Conservation (phyloP, 2,113 vertebrate species). For the Helogale parvula region DNA sequence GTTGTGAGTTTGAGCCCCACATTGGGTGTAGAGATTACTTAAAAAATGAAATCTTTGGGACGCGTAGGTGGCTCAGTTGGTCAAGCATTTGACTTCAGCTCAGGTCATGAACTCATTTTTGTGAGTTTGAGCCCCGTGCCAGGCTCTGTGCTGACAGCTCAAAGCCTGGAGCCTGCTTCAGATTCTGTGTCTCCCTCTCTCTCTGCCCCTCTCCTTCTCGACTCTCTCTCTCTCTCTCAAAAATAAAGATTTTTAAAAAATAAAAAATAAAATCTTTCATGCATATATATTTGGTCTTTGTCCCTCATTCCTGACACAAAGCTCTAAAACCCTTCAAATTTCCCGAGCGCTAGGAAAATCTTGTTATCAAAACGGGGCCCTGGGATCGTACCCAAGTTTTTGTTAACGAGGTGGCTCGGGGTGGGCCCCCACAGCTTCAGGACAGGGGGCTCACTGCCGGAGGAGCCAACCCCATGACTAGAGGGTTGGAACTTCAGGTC, state of each 20-base stretch:
- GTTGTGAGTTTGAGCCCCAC: not conserved
- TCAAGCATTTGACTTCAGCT: too few relatives aligned
- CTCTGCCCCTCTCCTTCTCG: too few relatives aligned
- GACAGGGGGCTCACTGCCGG: not conserved
- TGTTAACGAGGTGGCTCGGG: not conserved
- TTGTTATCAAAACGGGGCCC: not conserved
- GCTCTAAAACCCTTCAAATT: not conserved
- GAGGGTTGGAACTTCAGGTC: not conserved
- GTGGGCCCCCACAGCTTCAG: not conserved
- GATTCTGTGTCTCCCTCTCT: too few relatives aligned
- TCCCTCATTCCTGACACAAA: not conserved
- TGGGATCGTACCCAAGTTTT: not conserved
- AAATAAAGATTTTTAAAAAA: too few relatives aligned
- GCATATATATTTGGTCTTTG: not conserved
- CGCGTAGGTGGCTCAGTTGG: too few relatives aligned
- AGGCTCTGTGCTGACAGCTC: too few relatives aligned
- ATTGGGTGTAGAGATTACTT: not conserved
- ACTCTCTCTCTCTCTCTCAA: too few relatives aligned
- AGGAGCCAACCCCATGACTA: not conserved
- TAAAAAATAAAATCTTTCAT: too few relatives aligned
- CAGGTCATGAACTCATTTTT: too few relatives aligned
- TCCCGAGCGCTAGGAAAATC: not conserved
- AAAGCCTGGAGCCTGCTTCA: too few relatives aligned
- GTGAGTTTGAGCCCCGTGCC: too few relatives aligned
- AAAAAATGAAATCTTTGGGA: not conserved